Base-by-base conservation (phyloP, 30 jellyfish, hydroid and myxozoan genomes). In the Cassiopea xamachana region DNA sequence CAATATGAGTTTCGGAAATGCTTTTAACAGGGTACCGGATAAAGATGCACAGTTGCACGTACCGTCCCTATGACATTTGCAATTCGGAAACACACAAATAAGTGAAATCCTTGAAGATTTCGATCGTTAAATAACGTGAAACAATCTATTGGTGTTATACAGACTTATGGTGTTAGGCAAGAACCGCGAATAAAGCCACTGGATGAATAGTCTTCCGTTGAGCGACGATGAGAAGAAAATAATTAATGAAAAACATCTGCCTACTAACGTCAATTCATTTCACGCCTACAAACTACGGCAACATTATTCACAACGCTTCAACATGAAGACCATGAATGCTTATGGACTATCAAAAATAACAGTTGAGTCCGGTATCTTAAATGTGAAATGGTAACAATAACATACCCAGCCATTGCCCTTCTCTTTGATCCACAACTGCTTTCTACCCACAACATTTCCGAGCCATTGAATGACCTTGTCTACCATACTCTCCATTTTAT, bases 371-470 rank as follows among this genome's bases (percentile, higher is more conserved):
- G 39, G 39, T 27, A 27, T 27, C 39, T 27, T 27, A 27, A 27
- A 27, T 27, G 39, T 27, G 39, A 27, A 27, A 27, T 27, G 39
- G 39, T 27, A 27, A 27, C 39, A 27, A 27, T 27, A 55, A 76
- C 99, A 85, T 89, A 96, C 99, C 99, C 99, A 96, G 50, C 99
- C 99, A 17, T 82, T 78, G 12, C 99, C 99, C 47, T 78, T 84
- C 89, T 92, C 99, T 73, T 92, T 97, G 16, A 96, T 91, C 99
- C 99, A 96, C n/a, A 61, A 5, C 62, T 92, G 89, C 58, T 96
- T 96, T 76, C 90, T 92, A 2, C 97, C 92, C 2, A 96, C 92
- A 88, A 77, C 87, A 59, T 73, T 80, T 46, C 97, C 99, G 16
- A 92, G 91, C 99, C 99, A 96, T 50, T 50, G 84, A 8, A 90